Evolutionary conservation across 1,140 invertebrate species (phyloP).

Genomic region (Lasaia peninsularis): DNA sequence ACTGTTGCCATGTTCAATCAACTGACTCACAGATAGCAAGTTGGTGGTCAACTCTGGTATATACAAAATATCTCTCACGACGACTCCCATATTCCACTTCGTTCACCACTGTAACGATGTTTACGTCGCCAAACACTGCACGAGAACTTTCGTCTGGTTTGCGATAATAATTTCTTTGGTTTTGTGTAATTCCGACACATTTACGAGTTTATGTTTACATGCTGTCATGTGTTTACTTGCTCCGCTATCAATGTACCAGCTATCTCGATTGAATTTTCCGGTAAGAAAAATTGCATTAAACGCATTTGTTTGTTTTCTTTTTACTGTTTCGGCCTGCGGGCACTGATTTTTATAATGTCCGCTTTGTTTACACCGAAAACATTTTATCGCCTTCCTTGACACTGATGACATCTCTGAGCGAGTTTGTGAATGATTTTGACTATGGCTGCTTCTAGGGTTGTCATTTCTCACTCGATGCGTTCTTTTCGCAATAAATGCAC

Average conservation of each 20-base stretch:
- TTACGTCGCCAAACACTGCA: slow-evolving; percentile 18
- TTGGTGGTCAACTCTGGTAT: slow-evolving; percentile 25
- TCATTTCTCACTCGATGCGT: slow-evolving; percentile 1
- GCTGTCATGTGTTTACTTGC: slow-evolving; percentile 20
- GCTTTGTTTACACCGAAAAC: slow-evolving; percentile 17
- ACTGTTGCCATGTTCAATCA: slow-evolving; percentile 24
- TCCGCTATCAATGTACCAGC: slow-evolving; percentile 22
- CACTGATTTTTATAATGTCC: slow-evolving; percentile 24
- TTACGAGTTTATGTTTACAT: slow-evolving; percentile 5
- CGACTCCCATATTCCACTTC: slow-evolving; percentile 9
- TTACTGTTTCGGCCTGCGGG: neutral
- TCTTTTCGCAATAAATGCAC: slow-evolving; percentile 4
- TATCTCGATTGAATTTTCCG: slow-evolving; percentile 17
- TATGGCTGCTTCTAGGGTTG: neutral
- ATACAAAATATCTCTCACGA: slow-evolving; percentile 19
- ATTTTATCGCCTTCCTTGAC: slow-evolving; percentile 13
- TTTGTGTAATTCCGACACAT: slow-evolving; percentile 1
- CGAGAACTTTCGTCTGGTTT: slow-evolving; percentile 16
- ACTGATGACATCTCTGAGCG: slow-evolving; percentile 7
- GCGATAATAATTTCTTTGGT: slow-evolving; percentile 20
- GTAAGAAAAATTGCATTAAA: slow-evolving; percentile 19
- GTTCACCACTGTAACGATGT: slow-evolving; percentile 21
- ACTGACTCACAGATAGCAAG: slow-evolving; percentile 24
- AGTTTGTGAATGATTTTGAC: neutral
- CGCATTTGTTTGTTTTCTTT: slow-evolving; percentile 19